Base-by-base conservation (phyloP, 2,888 invertebrate genomes). In the Cerastoderma edule region DNA sequence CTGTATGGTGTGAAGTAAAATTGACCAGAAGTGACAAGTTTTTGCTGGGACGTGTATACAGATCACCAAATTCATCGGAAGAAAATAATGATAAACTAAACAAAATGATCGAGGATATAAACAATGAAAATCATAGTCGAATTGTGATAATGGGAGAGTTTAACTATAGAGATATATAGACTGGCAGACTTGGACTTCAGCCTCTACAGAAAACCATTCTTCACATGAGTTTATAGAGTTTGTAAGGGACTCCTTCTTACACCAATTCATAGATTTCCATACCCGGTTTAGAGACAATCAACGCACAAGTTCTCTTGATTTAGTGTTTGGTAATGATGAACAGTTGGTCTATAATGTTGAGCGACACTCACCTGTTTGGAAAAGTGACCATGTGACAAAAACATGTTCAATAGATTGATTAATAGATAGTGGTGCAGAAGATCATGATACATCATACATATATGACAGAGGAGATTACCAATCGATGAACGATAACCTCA, bases 121-220 rank as follows among this genome's bases (percentile, higher is more conserved):
- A 10, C 8, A 56, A 56, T 56, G 56, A 57, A 33, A 6, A 13
- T 6, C 57, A 57, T 57, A 24, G 10, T 57, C 28, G 28, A 57
- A 33, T 57, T 30, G 57, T 57, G 28, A 2, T 57, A 27, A 57
- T 57, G 57, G 33, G 57, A 8, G 57, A 57, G n/a, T 63, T 63
- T 39, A 63, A 63, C 24, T 35, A 35, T 13, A 33, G 39, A n/a
- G 63, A 63, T 30, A 44, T 44, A 63, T 63, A 24, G 39, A 63
- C 27, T 63, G 63, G 35, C 27, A 39, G 24, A 28, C 28, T 30
- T 63, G 39, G 35, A 35, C 32, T 19, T 35, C 63, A 10, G 28
- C 19, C 3, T 39, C 35, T 30, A n/a, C 35, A 2, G 63, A 63
- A 39, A 10, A 33, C 28, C 63, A 63, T 63, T 2, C 22, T n/a